Conservation (phyloP, 2,888 invertebrate species). For the Octodonta nipae region DNA sequence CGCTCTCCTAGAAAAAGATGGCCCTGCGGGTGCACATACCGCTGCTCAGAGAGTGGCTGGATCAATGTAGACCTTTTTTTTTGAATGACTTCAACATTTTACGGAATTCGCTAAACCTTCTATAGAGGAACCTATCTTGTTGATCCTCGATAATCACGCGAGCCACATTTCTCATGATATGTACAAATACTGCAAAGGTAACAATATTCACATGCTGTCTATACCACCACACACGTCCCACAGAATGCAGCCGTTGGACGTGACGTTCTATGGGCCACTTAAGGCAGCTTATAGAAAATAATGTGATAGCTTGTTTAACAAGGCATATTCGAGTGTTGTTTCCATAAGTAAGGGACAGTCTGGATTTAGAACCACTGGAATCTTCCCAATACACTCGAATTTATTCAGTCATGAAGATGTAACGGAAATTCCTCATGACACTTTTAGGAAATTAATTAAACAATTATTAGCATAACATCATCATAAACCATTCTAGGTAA, state of each 20-base stretch:
- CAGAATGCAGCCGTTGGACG: constrained; percentile 1
- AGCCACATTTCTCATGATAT: constrained; percentile 20
- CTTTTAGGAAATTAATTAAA: too few relatives aligned
- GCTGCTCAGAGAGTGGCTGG: constrained; percentile 19
- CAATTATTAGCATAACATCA: too few relatives aligned
- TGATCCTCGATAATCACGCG: constrained; percentile 24
- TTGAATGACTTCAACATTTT: constrained; percentile 18
- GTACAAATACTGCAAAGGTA: constrained; percentile 18
- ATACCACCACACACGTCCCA: constrained; percentile 17
- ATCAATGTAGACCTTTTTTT: constrained; percentile 19
- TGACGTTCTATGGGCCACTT: constrained; percentile 18
- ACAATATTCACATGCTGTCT: constrained; percentile 15
- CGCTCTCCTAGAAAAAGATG: constrained; percentile 32
- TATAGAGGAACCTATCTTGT: constrained; percentile 17
- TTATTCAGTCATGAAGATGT: too few relatives aligned
- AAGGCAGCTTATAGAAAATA: constrained; percentile 22
- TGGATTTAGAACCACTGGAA: too few relatives aligned
- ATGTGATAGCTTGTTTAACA: constrained; percentile 21
- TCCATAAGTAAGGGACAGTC: constrained; percentile 24
- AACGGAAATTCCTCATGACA: too few relatives aligned
- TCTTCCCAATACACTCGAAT: too few relatives aligned
- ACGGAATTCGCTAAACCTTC: constrained; percentile 14
- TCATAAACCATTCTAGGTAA: too few relatives aligned
- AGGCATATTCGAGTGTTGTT: constrained; percentile 14
- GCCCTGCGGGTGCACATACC: constrained; percentile 28